Conservation (phyloP, 1,140 invertebrate species). For the Tetragnatha versicolor region DNA sequence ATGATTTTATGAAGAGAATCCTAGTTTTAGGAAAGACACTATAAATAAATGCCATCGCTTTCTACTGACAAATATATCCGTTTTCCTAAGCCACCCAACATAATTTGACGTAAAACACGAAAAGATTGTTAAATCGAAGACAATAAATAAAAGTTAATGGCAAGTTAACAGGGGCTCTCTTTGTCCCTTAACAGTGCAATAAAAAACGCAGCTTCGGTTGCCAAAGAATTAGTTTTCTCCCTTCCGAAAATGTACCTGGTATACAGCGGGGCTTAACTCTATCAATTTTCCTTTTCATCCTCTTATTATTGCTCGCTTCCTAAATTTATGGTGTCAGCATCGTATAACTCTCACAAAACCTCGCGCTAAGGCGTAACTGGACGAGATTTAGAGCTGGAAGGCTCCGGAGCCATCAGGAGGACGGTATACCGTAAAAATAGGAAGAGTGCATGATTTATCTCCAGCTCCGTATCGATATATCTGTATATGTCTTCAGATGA, state of each 20-base stretch:
- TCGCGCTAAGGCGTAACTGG: conserved; percentile 37
- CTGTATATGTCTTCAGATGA: conserved; percentile 28
- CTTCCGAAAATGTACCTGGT: conserved; percentile 28
- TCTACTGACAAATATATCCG: too few species aligned
- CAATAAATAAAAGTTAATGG: conserved; percentile 28
- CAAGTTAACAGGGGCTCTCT: conserved; percentile 14
- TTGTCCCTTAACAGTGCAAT: conserved; percentile 36
- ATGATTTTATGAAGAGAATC: too few species aligned
- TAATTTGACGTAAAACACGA: too few species aligned
- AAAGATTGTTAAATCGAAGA: conserved; percentile 12
- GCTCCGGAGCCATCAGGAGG: neutral
- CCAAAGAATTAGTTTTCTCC: conserved; percentile 13
- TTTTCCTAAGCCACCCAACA: too few species aligned
- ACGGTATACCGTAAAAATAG: conserved; percentile 13
- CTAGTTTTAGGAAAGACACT: too few species aligned
- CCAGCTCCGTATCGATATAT: conserved; percentile 15
- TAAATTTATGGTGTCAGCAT: conserved; percentile 37
- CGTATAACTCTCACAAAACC: conserved; percentile 34
- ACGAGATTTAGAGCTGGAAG: conserved; percentile 20
- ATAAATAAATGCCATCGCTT: too few species aligned
- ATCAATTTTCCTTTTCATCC: conserved; percentile 31
- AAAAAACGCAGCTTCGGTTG: conserved; percentile 11
- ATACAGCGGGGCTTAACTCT: conserved; percentile 12
- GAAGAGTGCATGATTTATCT: conserved; percentile 25
- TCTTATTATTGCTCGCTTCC: conserved; percentile 24